phyloP scores from a whole-genome alignment of 2,888 invertebrate genomes.

The Platerodrilus igneus region DNA sequence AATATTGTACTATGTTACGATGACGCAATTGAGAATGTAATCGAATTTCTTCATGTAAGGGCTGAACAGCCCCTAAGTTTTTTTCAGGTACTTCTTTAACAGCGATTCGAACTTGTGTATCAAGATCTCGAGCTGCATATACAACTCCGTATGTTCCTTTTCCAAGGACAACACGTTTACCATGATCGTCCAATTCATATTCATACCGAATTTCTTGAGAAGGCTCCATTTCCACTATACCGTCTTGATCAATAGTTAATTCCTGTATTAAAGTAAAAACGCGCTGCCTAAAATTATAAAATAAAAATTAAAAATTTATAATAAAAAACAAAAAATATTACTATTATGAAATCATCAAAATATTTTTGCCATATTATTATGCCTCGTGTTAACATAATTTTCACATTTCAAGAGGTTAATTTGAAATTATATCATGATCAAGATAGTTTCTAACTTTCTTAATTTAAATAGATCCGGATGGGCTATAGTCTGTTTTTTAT shows the following conservation, averaged over 20 bases:
- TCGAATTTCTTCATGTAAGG: conserved; percentile 96
- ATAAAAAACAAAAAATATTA: conserved; percentile 3
- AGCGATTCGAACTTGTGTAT: conserved; percentile 91
- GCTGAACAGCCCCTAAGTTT: conserved; percentile 93
- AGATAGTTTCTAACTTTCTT: too few species aligned
- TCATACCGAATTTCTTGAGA: conserved; percentile 64
- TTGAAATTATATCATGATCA: too few species aligned
- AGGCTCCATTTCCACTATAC: conserved; percentile 43
- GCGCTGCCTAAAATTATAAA: conserved; percentile 51
- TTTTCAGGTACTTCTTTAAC: conserved; percentile 98
- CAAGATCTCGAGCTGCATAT: conserved; percentile 88
- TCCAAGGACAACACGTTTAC: conserved; percentile 80
- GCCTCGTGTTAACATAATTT: too few species aligned
- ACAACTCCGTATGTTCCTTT: conserved; percentile 95
- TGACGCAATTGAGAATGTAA: conserved; percentile 93
- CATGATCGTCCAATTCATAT: conserved; percentile 90
- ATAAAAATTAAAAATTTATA: conserved; percentile 2
- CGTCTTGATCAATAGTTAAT: conserved; percentile 83
- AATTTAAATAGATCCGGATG: too few species aligned
- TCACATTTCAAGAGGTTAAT: too few species aligned
- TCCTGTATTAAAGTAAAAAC: conserved; percentile 82
- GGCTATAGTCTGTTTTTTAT: too few species aligned
- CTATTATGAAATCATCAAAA: too few species aligned
- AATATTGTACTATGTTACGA: conserved; percentile 87
- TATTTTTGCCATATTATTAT: too few species aligned